Evolutionary conservation across 2,888 invertebrate species (phyloP).

Genomic region (Abrostola tripartita): DNA sequence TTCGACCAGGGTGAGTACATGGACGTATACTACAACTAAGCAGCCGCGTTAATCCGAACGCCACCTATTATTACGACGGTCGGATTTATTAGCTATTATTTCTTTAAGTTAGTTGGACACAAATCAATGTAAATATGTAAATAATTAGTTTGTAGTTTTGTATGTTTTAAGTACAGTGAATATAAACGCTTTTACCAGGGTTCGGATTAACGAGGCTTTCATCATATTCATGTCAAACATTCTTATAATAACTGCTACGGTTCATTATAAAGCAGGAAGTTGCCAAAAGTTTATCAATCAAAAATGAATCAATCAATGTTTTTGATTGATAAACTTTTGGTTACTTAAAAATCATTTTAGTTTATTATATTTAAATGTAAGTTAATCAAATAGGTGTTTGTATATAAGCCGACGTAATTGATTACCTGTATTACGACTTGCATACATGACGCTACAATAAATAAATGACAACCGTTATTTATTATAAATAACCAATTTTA

Average conservation of each 20-base stretch:
- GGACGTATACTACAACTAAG: conserved; percentile 67
- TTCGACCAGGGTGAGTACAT: conserved; percentile 93
- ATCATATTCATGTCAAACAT: conserved; percentile 68
- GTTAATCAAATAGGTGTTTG: conserved; percentile 18
- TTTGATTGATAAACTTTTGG: conserved; percentile 23
- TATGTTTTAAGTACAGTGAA: conserved; percentile 25
- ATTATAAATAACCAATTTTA: conserved; percentile 49
- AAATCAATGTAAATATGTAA: conserved; percentile 48
- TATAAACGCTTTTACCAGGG: conserved; percentile 18
- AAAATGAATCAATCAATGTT: conserved; percentile 17
- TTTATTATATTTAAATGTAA: conserved; percentile 41
- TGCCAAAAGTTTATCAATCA: conserved; percentile 15
- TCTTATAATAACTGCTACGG: conserved; percentile 75
- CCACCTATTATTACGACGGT: conserved; percentile 17
- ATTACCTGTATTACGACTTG: conserved; percentile 42
- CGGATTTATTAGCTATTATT: conserved; percentile 28
- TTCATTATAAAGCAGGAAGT: conserved; percentile 5
- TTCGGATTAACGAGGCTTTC: conserved; percentile 54
- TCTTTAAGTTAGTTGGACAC: conserved; percentile 20
- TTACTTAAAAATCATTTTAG: conserved; percentile 32
- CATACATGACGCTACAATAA: conserved; percentile 48
- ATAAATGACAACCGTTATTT: conserved; percentile 39
- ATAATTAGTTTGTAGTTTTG: conserved; percentile 34
- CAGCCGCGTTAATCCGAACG: conserved; percentile 46
- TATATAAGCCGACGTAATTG: conserved; percentile 26